Conservation (phyloP, 1,140 invertebrate genomes). For the Panagrolaimus sp. region DNA sequence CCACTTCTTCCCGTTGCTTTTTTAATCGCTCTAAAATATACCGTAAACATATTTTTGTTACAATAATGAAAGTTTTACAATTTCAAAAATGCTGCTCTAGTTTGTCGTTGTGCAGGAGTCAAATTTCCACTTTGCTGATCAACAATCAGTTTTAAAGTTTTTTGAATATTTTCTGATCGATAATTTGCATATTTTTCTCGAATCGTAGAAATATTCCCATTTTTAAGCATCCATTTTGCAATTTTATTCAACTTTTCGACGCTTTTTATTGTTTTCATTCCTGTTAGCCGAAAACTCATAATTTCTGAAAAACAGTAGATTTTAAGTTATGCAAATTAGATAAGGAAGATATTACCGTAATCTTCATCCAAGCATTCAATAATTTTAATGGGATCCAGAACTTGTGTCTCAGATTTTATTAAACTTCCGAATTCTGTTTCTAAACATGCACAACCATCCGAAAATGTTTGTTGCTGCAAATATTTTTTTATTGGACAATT, state of each 20-base stretch:
- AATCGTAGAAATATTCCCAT: conserved; percentile 28
- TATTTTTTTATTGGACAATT: neutral
- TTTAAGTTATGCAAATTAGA: conserved; percentile 8
- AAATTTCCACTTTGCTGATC: conserved; percentile 39
- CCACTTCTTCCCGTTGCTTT: conserved; percentile 32
- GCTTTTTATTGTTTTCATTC: conserved; percentile 46
- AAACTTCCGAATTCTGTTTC: conserved; percentile 54
- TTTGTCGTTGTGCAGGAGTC: conserved; percentile 19
- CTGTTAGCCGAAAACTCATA: conserved; percentile 35
- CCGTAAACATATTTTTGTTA: conserved; percentile 9
- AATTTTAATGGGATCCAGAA: conserved; percentile 41
- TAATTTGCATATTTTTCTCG: conserved; percentile 31
- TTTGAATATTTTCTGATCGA: conserved; percentile 52
- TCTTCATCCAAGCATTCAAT: conserved; percentile 52
- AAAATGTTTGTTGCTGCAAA: conserved; percentile 38
- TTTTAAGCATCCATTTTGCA: conserved; percentile 42
- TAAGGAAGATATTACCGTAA: conserved; percentile 38
- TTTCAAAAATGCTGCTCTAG: conserved; percentile 36
- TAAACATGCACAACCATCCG: conserved; percentile 45
- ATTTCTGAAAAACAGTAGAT: conserved; percentile 41
- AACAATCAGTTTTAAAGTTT: conserved; percentile 36
- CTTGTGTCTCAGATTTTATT: conserved; percentile 37
- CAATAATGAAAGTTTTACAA: conserved; percentile 26
- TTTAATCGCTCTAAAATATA: conserved; percentile 43
- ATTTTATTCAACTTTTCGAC: conserved; percentile 38